Conservation (phyloP, 2,113 vertebrate species). For the Microcebus griseorufus region DNA sequence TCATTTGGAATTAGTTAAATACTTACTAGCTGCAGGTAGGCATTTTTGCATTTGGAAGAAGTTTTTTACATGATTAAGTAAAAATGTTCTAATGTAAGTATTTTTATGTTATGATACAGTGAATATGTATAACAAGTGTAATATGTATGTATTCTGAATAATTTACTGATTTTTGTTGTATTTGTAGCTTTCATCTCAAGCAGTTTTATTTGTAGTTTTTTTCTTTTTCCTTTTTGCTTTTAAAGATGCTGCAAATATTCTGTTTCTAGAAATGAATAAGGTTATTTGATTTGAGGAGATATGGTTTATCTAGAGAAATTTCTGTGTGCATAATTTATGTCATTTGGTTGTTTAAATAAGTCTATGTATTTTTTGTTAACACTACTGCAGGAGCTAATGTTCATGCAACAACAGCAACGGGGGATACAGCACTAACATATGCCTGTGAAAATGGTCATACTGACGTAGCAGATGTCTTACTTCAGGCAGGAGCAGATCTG, state of each 20-base stretch:
- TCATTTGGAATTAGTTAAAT: constrained; percentile 98
- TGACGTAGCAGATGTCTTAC: constrained; percentile 97
- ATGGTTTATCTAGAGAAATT: constrained; percentile 9
- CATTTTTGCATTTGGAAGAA: constrained; percentile 37
- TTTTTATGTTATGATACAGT: neutral
- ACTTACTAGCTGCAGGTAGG: constrained; percentile 96
- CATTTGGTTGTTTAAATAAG: constrained; percentile 10
- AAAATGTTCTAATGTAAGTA: neutral
- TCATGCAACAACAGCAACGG: constrained; percentile 97
- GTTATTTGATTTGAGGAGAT: neutral
- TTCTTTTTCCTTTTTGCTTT: neutral
- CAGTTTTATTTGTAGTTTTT: neutral
- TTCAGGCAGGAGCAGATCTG: constrained; percentile 98
- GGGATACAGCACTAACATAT: constrained; percentile 97
- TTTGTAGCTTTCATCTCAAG: neutral
- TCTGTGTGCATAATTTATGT: neutral
- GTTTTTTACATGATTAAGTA: neutral
- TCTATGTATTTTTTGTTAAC: neutral
- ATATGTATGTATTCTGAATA: neutral
- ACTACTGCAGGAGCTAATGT: constrained; percentile 93
- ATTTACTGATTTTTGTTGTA: neutral
- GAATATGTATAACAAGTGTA: neutral
- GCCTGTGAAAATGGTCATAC: constrained; percentile 99
- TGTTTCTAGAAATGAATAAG: neutral
- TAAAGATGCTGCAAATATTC: neutral